Evolutionary conservation across 2,113 vertebrate genomes (phyloP).

Genomic region (Protomyctophum bolini): DNA sequence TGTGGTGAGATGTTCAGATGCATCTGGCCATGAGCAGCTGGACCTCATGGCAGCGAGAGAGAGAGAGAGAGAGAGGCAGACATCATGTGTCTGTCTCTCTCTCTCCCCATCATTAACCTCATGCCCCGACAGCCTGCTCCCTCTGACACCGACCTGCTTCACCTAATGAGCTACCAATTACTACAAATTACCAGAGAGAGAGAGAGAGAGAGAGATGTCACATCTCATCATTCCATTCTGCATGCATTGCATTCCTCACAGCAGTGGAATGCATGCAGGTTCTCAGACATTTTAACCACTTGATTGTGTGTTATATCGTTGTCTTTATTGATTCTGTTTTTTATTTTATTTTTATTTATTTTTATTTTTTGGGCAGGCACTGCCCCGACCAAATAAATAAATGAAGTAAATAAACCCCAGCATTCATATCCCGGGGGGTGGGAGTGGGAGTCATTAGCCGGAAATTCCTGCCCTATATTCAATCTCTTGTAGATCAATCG

Average conservation of each 20-base stretch:
- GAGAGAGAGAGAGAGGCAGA: slow-evolving; percentile 46
- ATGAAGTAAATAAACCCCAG: too few species aligned
- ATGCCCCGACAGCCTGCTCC: slow-evolving; percentile 75
- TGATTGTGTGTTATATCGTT: too few species aligned
- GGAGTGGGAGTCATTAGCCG: too few species aligned
- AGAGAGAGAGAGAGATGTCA: slow-evolving; percentile 43
- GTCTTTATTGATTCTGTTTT: too few species aligned
- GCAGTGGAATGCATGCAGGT: background rate
- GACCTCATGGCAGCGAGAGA: slow-evolving; percentile 50
- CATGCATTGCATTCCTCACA: slow-evolving; percentile 50
- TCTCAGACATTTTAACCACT: too few species aligned
- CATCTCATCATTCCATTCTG: slow-evolving; percentile 62
- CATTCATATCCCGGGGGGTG: too few species aligned
- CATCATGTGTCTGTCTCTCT: slow-evolving; percentile 70
- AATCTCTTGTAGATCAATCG: too few species aligned
- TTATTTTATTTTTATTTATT: too few species aligned
- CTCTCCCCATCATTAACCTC: slow-evolving; percentile 79
- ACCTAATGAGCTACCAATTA: slow-evolving; percentile 83
- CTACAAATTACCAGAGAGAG: slow-evolving; percentile 75
- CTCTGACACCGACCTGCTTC: slow-evolving; percentile 76
- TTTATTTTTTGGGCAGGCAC: too few species aligned
- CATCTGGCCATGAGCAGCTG: slow-evolving; percentile 47
- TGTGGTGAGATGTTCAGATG: slow-evolving; percentile 29
- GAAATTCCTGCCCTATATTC: too few species aligned
- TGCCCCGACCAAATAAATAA: too few species aligned